phyloP scores from a whole-genome alignment of 2,888 invertebrate species.

The Crioceris asparagi region DNA sequence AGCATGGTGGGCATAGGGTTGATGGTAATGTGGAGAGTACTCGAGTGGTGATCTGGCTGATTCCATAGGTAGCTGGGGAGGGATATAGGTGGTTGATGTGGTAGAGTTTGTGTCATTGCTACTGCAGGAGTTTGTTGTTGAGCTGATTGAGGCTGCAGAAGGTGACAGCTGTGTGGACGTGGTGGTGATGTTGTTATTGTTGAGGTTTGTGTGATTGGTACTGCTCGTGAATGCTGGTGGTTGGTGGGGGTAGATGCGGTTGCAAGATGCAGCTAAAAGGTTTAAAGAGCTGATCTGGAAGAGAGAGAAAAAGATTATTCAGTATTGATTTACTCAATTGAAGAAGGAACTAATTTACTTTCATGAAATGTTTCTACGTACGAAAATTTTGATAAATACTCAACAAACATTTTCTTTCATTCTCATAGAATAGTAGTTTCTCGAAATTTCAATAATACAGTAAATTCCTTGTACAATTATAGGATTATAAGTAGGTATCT shows the following conservation, averaged over 20 bases:
- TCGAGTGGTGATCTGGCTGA: slow-evolving; percentile 30
- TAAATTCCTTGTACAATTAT: too few species aligned
- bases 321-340: neutral
- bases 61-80: slow-evolving; percentile 32
- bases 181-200: too few species aligned
- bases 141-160: too few species aligned
- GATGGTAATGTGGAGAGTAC: slow-evolving; percentile 35
- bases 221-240: slow-evolving; percentile 23
- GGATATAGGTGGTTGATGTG: too few species aligned
- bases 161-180: slow-evolving; percentile 34
- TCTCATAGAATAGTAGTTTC: too few species aligned
- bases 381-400: too few species aligned
- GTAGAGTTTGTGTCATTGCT: slow-evolving; percentile 31
- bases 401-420: too few species aligned
- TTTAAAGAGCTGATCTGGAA: slow-evolving; percentile 35
- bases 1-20: slow-evolving; percentile 25
- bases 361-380: too few species aligned
- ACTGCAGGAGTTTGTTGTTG: slow-evolving; percentile 33
- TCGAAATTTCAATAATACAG: too few species aligned
- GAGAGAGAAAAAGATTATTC: slow-evolving; percentile 10
- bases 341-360: neutral
- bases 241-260: slow-evolving; percentile 31
- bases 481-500: too few species aligned
- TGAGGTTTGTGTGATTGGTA: too few species aligned
- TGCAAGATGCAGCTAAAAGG: slow-evolving; percentile 33